A percentile compares a stretch with the other conserved stretches of the same genome.
phyloP scores from a whole-genome alignment of 2,113 vertebrate genomes.

The Amazona vittata region DNA sequence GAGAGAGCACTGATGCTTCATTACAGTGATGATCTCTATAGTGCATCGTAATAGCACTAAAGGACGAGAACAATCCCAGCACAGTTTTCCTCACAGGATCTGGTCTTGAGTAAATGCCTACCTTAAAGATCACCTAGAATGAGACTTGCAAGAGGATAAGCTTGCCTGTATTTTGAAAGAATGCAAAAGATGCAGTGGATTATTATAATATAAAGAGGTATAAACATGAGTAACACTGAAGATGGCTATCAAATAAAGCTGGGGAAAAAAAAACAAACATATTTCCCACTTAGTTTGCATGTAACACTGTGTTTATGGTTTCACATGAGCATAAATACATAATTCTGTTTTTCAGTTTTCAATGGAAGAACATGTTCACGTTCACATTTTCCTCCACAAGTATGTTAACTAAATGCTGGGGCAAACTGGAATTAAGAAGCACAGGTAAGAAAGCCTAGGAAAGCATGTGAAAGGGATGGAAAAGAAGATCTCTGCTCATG shows the following conservation, averaged over 20 bases:
- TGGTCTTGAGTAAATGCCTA: background rate
- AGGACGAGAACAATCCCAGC: background rate
- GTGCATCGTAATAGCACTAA: background rate
- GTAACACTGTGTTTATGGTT: background rate
- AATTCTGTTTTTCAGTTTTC: background rate
- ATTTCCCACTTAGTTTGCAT: background rate
- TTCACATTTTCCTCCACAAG: background rate
- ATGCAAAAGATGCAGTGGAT: background rate
- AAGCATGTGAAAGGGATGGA: background rate
- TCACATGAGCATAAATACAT: background rate
- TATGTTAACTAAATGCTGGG: background rate
- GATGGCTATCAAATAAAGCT: background rate
- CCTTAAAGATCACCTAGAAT: background rate
- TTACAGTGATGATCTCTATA: background rate
- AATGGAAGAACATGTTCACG: background rate
- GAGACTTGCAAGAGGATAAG: background rate
- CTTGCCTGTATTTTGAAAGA: background rate
- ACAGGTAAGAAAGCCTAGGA: background rate
- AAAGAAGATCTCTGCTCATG: background rate
- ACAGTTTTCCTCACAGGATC: background rate
- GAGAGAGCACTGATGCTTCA: background rate
- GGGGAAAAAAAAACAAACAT: fast-evolving
- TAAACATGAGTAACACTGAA: background rate
- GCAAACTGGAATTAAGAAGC: background rate
- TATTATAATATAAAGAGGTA: background rate